Evolutionary conservation across 2,888 invertebrate genomes (phyloP).

Genomic region (Pammene aurita): DNA sequence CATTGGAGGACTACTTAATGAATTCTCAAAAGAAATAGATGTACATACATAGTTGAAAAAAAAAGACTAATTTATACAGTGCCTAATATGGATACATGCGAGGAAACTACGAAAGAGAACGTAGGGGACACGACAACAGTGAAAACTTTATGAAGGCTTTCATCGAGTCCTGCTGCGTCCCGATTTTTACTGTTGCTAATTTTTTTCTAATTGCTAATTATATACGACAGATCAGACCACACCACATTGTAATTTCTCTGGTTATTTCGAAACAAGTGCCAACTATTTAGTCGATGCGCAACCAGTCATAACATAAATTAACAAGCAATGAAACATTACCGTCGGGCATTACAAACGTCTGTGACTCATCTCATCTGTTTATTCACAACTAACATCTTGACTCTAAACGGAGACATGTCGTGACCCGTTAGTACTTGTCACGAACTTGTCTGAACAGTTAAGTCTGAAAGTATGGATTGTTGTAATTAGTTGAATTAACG

Average conservation of each 20-base stretch:
- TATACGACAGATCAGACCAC: neutral
- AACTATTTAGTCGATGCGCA: constrained; percentile 22
- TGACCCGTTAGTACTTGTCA: constrained; percentile 74
- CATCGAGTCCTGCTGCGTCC: too few species aligned
- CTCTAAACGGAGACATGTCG: constrained; percentile 69
- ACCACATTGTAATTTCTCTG: neutral
- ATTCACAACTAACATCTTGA: constrained; percentile 62
- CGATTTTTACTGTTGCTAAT: too few species aligned
- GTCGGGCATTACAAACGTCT: constrained; percentile 47
- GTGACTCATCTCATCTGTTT: constrained; percentile 70
- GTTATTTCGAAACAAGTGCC: constrained; percentile 17
- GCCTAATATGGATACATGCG: too few species aligned
- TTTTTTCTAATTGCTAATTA: too few species aligned
- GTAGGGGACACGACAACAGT: too few species aligned
- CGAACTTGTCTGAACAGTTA: constrained; percentile 73
- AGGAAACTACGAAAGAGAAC: too few species aligned
- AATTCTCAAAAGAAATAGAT: too few species aligned
- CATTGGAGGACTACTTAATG: too few species aligned
- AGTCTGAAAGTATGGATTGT: constrained; percentile 61
- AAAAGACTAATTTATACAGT: too few species aligned
- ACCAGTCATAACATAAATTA: constrained; percentile 68
- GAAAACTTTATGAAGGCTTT: too few species aligned
- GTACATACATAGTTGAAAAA: too few species aligned
- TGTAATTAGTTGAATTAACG: constrained; percentile 17
- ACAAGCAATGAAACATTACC: constrained; percentile 62